These are phyloP conservation scores for Frieseomelitta varia DNA, from an alignment of 1,140 invertebrate genomes.

Conservation along the genomic window DNA sequence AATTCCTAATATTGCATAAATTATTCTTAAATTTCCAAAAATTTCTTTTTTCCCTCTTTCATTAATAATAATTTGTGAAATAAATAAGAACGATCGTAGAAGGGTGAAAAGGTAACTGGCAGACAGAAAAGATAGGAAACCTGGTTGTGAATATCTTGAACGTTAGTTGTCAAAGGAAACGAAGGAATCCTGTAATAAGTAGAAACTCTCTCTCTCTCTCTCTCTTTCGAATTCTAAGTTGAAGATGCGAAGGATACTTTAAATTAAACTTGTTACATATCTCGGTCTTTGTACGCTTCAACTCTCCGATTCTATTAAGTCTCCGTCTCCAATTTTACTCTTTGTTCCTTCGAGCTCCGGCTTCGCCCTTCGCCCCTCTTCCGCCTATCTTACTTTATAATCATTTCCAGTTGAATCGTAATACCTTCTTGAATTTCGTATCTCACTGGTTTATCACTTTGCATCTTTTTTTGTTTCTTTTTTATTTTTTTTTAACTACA, in stretches of 20 bases:
- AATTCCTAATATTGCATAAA: too few relatives aligned
- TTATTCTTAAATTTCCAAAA: too few relatives aligned
- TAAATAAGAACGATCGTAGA: neutral
- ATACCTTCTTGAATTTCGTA: neutral
- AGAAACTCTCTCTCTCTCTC: neutral
- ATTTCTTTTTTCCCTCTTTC: too few relatives aligned
- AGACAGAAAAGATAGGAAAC: neutral
- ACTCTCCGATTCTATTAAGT: neutral
- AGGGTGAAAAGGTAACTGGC: too few relatives aligned
- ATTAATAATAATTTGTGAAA: too few relatives aligned
- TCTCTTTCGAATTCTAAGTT: neutral
- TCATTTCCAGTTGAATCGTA: neutral
- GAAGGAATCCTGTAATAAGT: neutral
- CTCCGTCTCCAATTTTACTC: neutral
- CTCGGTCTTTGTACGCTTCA: neutral
- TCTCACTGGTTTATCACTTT: neutral
- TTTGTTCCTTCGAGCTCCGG: neutral
- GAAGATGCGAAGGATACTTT: neutral
- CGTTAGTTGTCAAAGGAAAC: neutral
- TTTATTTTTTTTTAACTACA: too few relatives aligned
- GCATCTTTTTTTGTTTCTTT: neutral
- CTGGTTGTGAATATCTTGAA: neutral
- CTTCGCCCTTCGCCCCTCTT: neutral
- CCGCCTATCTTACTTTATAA: neutral
- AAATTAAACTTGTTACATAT: slow-evolving; percentile 3